Evolutionary conservation across 2,797 vertebrate species (phyloP).

Genomic region (Lepus townsendii): DNA sequence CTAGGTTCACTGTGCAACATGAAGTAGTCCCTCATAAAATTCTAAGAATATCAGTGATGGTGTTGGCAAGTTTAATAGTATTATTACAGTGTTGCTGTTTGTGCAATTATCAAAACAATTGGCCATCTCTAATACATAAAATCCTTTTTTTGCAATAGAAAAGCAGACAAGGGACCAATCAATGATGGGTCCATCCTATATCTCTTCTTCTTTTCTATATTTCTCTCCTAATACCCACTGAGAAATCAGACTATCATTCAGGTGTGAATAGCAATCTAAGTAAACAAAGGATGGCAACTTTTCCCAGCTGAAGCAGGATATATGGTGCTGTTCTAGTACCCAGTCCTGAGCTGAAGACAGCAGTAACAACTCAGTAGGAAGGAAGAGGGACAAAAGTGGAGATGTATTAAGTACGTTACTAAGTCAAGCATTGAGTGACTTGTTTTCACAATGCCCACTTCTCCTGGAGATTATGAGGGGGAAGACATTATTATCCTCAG

Average conservation of each 20-base stretch:
- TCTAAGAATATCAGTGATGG: background rate
- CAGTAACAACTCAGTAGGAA: background rate
- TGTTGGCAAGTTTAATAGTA: background rate
- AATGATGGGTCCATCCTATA: background rate
- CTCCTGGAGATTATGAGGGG: background rate
- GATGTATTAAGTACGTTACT: background rate
- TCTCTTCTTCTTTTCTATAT: background rate
- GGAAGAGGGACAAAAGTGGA: background rate
- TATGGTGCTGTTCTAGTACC: background rate
- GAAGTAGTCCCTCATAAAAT: background rate
- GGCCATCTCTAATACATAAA: background rate
- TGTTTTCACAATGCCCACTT: background rate
- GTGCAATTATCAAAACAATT: background rate
- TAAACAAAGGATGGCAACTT: background rate
- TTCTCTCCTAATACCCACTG: background rate
- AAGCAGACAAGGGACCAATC: background rate
- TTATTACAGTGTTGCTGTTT: background rate
- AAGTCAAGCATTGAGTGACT: background rate
- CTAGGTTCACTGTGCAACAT: background rate
- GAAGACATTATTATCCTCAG: background rate
- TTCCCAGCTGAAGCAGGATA: background rate
- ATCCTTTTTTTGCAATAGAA: background rate
- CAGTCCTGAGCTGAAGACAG: background rate
- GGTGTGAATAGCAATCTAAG: background rate
- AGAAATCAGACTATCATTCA: background rate